Evolutionary conservation across 2,113 vertebrate species (phyloP).

Genomic region (human): GRCh38 chr2:115261501-115262000

Average conservation of each 20-base stretch:
- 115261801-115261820: neutral
- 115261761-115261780: neutral
- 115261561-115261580: neutral
- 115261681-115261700: neutral
- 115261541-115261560: neutral
- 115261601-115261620: neutral
- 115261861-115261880: neutral
- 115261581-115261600: neutral
- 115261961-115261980: neutral
- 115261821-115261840: neutral
- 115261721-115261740: neutral
- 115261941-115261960: neutral
- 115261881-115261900: neutral
- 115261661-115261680: neutral
- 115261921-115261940: neutral
- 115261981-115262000: neutral
- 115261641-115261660: neutral
- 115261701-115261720: neutral
- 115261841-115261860: neutral
- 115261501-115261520: neutral
- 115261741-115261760: neutral
- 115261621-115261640: conserved; percentile 27
- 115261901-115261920: neutral
- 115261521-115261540: neutral
- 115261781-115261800: neutral